Evolutionary conservation across 2,797 vertebrate species (phyloP).

Genomic region (Gallirallus australis): DNA sequence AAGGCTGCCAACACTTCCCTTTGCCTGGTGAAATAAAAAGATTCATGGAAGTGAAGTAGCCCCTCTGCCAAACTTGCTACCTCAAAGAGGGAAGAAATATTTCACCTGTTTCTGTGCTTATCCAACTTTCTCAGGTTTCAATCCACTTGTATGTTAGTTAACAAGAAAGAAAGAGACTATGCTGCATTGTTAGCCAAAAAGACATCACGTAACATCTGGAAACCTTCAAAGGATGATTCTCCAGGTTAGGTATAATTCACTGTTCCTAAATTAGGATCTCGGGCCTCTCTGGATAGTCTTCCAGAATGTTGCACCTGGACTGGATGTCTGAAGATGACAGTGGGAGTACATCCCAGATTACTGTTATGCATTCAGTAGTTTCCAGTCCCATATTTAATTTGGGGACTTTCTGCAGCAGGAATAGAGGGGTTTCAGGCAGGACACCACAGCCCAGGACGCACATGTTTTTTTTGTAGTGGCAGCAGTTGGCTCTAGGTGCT

Average conservation of each 20-base stretch:
- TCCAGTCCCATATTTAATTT: not conserved
- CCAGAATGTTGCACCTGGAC: not conserved
- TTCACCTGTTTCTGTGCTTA: not conserved
- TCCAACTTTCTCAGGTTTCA: not conserved
- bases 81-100: not conserved
- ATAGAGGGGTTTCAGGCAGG: not conserved
- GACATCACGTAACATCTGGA: not conserved
- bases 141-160: accelerated
- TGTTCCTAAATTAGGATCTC: not conserved
- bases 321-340: not conserved
- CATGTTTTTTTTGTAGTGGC: not conserved
- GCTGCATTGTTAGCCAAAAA: not conserved
- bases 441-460: not conserved
- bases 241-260: not conserved
- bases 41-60: not conserved
- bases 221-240: not conserved
- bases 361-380: not conserved
- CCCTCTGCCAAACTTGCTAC: not conserved
- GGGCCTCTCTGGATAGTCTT: not conserved
- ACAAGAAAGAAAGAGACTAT: not conserved
- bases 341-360: accelerated
- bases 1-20: not conserved
- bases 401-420: not conserved
- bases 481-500: not conserved
- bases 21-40: not conserved